Base-by-base conservation (phyloP, 2,797 vertebrate genomes). In the Pteropus rufus region DNA sequence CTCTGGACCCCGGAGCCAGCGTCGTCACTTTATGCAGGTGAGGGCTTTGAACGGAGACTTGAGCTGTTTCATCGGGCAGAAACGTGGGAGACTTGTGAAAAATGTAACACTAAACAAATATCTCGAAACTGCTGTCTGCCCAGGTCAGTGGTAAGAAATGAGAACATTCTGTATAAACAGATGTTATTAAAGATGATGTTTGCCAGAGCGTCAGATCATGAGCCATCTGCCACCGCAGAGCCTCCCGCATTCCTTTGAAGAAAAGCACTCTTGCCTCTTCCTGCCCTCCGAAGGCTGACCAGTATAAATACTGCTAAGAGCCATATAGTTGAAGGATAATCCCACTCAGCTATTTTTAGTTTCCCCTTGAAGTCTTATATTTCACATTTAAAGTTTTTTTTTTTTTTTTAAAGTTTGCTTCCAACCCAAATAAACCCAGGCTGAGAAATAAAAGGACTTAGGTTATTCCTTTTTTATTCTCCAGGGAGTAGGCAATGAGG, bases 381-480 rank as follows among this genome's bases (percentile, higher is more conserved):
- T 94, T 87, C 81, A 73, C 65, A 72, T 91, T 79, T 95, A 73
- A 58, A 89, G 58, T 93, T 92, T 96, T 91, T 93, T 75, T 64
- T 64, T 93, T 86, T 92, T 96, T 93, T 94, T 75, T 69, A 41
- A 70, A 76, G 75, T 79, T 77, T 49, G n/a, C 65, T 83, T 93
- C 91, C 85, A 92, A 95, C 39, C 44, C 64, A 89, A 93, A 96
- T 94, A 95, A 85, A 89, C 56, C 10, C 21, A 75, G 46, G 34
- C 52, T 49, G 76, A 70, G 88, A 73, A 81, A 82, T n/a, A 73
- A 85, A 88, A 93, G 67, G 70, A 36, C 15, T 5, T 8, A 18
- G 82, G 89, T 83, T 70, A 18, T 72, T 21, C 4, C n/a, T 52
- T 21, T 79, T 44, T 21, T 70, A 46, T 26, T 89, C 91, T 95